These are phyloP conservation scores for Gallinago media DNA, from an alignment of 2,113 vertebrate genomes.

Conservation along the genomic window DNA sequence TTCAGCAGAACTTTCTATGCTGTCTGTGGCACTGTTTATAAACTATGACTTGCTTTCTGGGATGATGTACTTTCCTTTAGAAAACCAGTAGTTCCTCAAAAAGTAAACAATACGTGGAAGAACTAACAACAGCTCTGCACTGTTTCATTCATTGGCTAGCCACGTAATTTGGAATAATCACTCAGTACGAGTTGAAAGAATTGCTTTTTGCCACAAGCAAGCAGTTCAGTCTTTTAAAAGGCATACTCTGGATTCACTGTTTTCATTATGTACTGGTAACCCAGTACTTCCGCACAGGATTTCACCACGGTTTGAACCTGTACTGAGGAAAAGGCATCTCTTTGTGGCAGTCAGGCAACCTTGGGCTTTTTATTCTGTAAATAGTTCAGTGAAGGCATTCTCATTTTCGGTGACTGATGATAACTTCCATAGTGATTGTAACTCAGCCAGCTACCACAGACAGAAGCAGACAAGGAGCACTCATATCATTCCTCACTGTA, in stretches of 20 bases:
- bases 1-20: conserved; percentile 21
- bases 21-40: conserved; percentile 17
- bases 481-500: background rate
- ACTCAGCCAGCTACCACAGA: background rate
- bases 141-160: background rate
- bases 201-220: background rate
- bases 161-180: background rate
- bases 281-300: background rate
- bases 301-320: background rate
- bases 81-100: conserved; percentile 21
- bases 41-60: background rate
- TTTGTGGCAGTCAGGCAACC: background rate
- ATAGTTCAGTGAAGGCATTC: background rate
- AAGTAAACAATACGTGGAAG: background rate
- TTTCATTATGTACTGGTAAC: background rate
- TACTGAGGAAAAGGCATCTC: background rate
- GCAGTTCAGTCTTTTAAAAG: background rate
- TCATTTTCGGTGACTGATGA: background rate
- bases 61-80: background rate
- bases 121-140: background rate
- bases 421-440: conserved; percentile 45
- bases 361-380: background rate
- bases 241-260: background rate
- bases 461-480: background rate
- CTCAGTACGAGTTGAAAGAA: background rate